Conservation (phyloP, 2,888 invertebrate species). For the Glaucopsyche alexis region DNA sequence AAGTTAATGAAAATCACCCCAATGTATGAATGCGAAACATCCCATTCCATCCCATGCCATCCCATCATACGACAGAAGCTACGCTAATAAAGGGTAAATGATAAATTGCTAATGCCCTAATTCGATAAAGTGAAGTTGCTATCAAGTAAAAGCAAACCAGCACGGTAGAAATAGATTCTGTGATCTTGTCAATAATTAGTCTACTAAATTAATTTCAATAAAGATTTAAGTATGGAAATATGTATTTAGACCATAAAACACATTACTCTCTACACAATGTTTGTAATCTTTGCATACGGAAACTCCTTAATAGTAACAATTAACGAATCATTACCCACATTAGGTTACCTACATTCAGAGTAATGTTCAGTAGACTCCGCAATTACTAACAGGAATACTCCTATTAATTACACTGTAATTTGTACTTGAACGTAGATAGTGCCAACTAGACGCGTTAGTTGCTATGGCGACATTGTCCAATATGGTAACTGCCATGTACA, state of each 20-base stretch:
- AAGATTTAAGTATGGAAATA: too few relatives aligned
- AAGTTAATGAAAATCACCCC: constrained; percentile 75
- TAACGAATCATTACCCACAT: constrained; percentile 43
- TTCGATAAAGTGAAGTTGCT: background rate
- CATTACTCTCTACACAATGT: background rate
- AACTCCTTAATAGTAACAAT: constrained; percentile 34
- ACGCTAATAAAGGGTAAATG: constrained; percentile 25
- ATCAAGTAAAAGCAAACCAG: background rate
- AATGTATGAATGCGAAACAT: constrained; percentile 51
- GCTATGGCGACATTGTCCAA: constrained; percentile 40
- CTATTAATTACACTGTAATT: constrained; percentile 51
- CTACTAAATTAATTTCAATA: too few relatives aligned
- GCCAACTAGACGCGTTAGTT: background rate
- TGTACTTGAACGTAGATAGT: constrained; percentile 36
- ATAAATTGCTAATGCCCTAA: constrained; percentile 19
- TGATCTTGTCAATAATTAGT: too few relatives aligned
- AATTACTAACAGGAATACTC: constrained; percentile 56
- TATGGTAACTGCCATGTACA: constrained; percentile 29
- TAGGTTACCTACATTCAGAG: constrained; percentile 38
- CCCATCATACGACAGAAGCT: constrained; percentile 46
- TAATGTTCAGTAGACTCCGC: constrained; percentile 49
- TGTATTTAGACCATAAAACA: background rate
- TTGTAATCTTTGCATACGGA: background rate
- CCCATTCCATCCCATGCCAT: constrained; percentile 45
- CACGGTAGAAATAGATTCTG: background rate